These are phyloP conservation scores for Microctonus aethiopoides DNA, from an alignment of 2,888 invertebrate species.

Conservation along the genomic window DNA sequence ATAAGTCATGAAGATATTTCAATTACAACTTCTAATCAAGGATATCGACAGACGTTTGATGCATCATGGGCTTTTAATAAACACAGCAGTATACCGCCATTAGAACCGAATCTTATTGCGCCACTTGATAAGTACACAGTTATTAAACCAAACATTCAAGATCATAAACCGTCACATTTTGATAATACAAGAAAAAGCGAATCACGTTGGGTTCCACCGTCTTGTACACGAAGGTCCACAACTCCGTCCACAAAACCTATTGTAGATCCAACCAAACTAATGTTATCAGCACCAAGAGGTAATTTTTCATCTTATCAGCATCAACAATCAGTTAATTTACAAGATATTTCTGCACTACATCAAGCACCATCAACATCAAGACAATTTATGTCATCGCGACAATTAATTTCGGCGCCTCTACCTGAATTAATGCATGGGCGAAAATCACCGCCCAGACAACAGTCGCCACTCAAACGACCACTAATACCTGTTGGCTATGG, in stretches of 20 bases:
- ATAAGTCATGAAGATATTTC: slow-evolving; percentile 53
- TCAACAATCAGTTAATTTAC: slow-evolving; percentile 23
- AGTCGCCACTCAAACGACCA: not conserved
- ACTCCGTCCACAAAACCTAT: slow-evolving; percentile 29
- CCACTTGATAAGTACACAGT: slow-evolving; percentile 32
- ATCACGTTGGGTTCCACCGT: slow-evolving; percentile 2
- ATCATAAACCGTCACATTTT: slow-evolving; percentile 36
- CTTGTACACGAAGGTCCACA: slow-evolving; percentile 35
- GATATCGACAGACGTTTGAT: slow-evolving; percentile 38
- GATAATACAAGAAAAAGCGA: slow-evolving; percentile 40
- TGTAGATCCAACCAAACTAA: slow-evolving; percentile 29
- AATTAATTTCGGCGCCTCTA: slow-evolving; percentile 23
- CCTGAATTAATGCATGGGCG: slow-evolving; percentile 1
- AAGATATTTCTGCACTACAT: not conserved
- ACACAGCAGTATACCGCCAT: slow-evolving; percentile 33
- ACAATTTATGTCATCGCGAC: slow-evolving; percentile 37
- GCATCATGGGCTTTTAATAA: slow-evolving; percentile 18
- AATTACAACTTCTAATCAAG: slow-evolving; percentile 53
- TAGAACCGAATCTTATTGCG: slow-evolving; percentile 45
- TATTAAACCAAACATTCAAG: slow-evolving; percentile 30
- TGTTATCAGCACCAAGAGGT: slow-evolving; percentile 35
- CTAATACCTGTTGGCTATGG: slow-evolving; percentile 37
- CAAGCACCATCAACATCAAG: slow-evolving; percentile 30
- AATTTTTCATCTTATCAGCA: slow-evolving; percentile 29
- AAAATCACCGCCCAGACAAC: slow-evolving; percentile 4